Evolutionary conservation across 30 jellyfish, hydroid and myxozoan species (phyloP).

Genomic region (Euphysa ruthae): DNA sequence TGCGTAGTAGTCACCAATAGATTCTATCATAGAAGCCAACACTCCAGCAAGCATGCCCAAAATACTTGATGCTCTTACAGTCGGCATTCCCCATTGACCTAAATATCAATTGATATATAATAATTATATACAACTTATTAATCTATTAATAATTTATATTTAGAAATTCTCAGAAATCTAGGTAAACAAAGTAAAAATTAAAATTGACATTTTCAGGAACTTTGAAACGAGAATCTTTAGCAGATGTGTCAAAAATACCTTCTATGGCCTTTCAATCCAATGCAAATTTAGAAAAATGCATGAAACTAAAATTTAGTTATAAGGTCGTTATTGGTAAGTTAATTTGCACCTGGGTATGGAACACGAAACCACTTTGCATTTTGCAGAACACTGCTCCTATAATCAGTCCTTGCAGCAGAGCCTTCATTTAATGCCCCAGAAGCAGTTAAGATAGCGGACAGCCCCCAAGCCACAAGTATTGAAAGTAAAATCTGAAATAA

Average conservation of each 20-base stretch:
- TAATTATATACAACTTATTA: too few relatives aligned
- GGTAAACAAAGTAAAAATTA: too few relatives aligned
- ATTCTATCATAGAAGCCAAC: conserved; percentile 84
- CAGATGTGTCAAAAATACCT: neutral
- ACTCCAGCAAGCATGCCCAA: conserved; percentile 97
- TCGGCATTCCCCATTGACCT: conserved; percentile 99
- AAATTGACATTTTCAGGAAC: too few relatives aligned
- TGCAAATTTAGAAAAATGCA: neutral
- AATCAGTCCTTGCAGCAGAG: conserved; percentile 69
- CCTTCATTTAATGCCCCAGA: conserved; percentile 60
- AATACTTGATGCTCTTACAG: conserved; percentile 65
- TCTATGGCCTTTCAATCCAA: neutral
- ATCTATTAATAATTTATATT: too few relatives aligned
- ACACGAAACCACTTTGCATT: conserved; percentile 76
- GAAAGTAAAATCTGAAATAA: conserved; percentile 53
- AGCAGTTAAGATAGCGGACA: conserved; percentile 70
- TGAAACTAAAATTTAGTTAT: neutral
- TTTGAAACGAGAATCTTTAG: too few relatives aligned
- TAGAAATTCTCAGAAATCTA: too few relatives aligned
- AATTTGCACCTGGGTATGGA: conserved; percentile 76
- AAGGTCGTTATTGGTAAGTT: neutral
- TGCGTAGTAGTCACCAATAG: conserved; percentile 95
- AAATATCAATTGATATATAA: too few relatives aligned
- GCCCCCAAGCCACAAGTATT: conserved; percentile 48
- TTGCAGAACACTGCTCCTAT: conserved; percentile 31